Evolutionary conservation across 2,113 vertebrate species (phyloP).

Genomic region (Brachyistius frenatus): DNA sequence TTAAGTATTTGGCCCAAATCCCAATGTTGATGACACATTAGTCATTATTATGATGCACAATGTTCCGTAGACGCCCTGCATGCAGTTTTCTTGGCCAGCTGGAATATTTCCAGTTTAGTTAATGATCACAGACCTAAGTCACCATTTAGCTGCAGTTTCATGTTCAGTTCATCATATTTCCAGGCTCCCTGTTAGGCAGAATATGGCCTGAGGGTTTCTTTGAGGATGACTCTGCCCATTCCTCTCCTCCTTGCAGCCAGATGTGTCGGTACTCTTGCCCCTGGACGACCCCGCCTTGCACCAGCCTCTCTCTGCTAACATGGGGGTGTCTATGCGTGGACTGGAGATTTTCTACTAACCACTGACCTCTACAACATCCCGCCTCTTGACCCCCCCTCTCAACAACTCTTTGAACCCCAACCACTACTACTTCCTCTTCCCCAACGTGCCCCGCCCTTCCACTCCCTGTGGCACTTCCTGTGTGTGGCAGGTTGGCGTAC

Average conservation of each 20-base stretch:
- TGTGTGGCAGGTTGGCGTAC: constrained; percentile 84
- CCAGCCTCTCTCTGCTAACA: constrained; percentile 88
- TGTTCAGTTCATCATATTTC: constrained; percentile 33
- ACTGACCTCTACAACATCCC: constrained; percentile 76
- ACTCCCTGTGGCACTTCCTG: constrained; percentile 83
- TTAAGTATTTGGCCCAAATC: constrained; percentile 21
- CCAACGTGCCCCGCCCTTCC: constrained; percentile 72
- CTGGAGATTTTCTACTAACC: constrained; percentile 90
- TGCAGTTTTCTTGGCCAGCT: constrained; percentile 23
- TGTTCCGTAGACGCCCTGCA: constrained; percentile 8
- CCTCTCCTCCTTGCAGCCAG: constrained; percentile 85
- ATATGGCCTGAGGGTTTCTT: constrained; percentile 36
- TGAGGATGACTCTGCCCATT: constrained; percentile 81
- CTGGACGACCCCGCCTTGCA: constrained; percentile 87
- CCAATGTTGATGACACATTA: constrained; percentile 32
- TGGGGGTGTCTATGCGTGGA: constrained; percentile 86
- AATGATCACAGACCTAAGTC: constrained; percentile 7
- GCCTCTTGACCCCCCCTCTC: constrained; percentile 67
- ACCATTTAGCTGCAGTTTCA: constrained; percentile 14
- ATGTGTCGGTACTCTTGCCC: constrained; percentile 87
- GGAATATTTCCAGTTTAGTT: constrained; percentile 42
- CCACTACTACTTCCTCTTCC: constrained; percentile 75
- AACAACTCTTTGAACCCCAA: constrained; percentile 73
- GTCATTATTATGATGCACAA: constrained; percentile 28
- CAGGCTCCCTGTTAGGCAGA: constrained; percentile 34